Base-by-base conservation (phyloP, 2,797 vertebrate species). In the Pristis pectinata region DNA sequence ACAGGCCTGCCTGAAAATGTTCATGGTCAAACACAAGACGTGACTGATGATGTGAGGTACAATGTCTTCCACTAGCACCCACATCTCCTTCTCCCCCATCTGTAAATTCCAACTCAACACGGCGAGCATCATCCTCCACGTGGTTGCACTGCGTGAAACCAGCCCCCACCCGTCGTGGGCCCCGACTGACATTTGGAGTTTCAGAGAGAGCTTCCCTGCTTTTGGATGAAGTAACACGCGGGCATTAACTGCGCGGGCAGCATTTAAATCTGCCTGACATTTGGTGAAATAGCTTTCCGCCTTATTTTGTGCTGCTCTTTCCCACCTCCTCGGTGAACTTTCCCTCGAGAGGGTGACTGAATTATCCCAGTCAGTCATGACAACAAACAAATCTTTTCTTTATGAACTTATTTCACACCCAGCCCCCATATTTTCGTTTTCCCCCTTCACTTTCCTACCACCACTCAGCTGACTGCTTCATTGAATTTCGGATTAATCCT, bases 281-380 rank as follows among this genome's bases (percentile, higher is more conserved):
- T 67, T 72, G 27, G 70, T 27, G 17, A 72, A 72, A 72, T 72
- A 27, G 70, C 70, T 72, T 72, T 24, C 70, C 70, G 70, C 70
- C 70, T 72, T 72, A 27, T 27, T 72, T 7, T 72, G 19, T 72
- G 70, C 70, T 91, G 87, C 87, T 37, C 19, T 9, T 67, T 41
- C 3, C 87, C 7, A 22, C 87, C 87, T 61, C 61, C 87, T 37
- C 61, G 22, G n/a, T 67, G 59, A 91, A 61, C 87, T 91, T 91
- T 91, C 59, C 87, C 24, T 61, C 3, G 44, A 67, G 34, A 91
- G 87, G 19, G 59, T 41, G 59, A 67, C 11, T 17, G 27, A 64
- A n/a, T 41, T 91, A 37, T 91, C 87, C n/a, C 87, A 41, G 8
- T 91, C 87, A 64, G 56, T 89, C 56, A 61, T 89, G 56, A 89